Evolutionary conservation across 1,140 invertebrate genomes (phyloP).

Genomic region (Heliothis subflexa): DNA sequence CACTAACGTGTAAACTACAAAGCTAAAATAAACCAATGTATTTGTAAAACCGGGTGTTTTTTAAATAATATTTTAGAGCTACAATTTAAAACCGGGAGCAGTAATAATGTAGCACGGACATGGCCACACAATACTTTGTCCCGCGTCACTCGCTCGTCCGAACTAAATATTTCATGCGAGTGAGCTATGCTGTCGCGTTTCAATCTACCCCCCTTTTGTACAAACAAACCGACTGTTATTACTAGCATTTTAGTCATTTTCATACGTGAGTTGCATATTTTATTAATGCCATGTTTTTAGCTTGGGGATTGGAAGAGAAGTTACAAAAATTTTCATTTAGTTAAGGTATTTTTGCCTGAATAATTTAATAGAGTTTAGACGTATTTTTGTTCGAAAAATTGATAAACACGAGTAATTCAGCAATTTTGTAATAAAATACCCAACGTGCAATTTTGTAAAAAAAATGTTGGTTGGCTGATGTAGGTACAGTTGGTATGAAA

Average conservation of each 20-base stretch:
- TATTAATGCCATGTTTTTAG: no score
- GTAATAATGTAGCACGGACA: conserved; percentile 19
- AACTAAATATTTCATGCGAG: conserved; percentile 20
- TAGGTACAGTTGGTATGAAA: neutral
- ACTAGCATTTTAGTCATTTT: neutral
- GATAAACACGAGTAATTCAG: neutral
- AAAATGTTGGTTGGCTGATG: neutral
- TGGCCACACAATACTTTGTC: conserved; percentile 13
- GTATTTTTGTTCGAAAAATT: no score
- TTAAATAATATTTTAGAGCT: no score
- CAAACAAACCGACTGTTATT: conserved; percentile 1
- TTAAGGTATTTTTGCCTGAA: no score
- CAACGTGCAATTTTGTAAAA: neutral
- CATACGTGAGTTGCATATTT: neutral
- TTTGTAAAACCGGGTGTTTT: neutral
- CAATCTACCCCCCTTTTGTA: conserved; percentile 3
- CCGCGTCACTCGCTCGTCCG: neutral
- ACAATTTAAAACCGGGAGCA: conserved; percentile 5
- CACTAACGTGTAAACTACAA: no score
- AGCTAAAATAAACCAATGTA: neutral
- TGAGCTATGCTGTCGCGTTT: conserved; percentile 16
- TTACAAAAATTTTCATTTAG: no score
- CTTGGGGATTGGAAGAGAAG: no score
- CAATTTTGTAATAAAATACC: neutral
- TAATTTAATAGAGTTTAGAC: no score